Evolutionary conservation across 2,113 vertebrate genomes (phyloP), one percentile per base, ranked within the genome.

Genomic region (Xenus cinereus): DNA sequence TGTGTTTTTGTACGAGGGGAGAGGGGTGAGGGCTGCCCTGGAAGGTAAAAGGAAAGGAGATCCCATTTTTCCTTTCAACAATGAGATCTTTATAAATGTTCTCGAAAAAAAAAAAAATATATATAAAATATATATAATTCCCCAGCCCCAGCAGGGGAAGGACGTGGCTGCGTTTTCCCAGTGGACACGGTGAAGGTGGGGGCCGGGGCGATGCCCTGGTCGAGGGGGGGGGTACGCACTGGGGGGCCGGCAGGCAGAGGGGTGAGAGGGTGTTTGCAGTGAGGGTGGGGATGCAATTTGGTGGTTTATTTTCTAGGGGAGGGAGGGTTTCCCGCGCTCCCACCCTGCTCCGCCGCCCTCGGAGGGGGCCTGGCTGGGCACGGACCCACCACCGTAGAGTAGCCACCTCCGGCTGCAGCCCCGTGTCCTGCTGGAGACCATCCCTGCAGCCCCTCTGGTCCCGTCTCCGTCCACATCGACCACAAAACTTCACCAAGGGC

Each of bases 1-100:
- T 77, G 83, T 87, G 93, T 90, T 94, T 92, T 87, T 68, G 43
- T 67, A 30, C 1, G 17, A 81, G 83, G 68, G 90, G 74, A 87
- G 87, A 10, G 64, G 78, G 90, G 78, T 81, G 63, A 76, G 83
- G 68, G 69, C 89, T 84, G 87, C 93, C 83, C 95, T 90, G 93
- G 78, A 90, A 96, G 93, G 90, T 76, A 84, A 88, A 93, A 84
- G 95, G 95, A 76, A 92, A 94, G 89, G 92, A 93, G 95, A 96
- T 90, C 83, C 87, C 83, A 73, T 79, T 92, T 96, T 94, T 46
- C 63, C 86, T 96, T 48, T 9, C 68, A 63, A 96, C 95, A 96
- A 94, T 80, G 92, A 84, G 83, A 96, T 84, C 86, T 90, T 96
- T 96, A 94, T 94, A 66, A 87, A 84, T 26, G 67, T 59, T 45